These are phyloP conservation scores for Thermophis baileyi DNA, from an alignment of 2,113 vertebrate species.

Conservation along the genomic window DNA sequence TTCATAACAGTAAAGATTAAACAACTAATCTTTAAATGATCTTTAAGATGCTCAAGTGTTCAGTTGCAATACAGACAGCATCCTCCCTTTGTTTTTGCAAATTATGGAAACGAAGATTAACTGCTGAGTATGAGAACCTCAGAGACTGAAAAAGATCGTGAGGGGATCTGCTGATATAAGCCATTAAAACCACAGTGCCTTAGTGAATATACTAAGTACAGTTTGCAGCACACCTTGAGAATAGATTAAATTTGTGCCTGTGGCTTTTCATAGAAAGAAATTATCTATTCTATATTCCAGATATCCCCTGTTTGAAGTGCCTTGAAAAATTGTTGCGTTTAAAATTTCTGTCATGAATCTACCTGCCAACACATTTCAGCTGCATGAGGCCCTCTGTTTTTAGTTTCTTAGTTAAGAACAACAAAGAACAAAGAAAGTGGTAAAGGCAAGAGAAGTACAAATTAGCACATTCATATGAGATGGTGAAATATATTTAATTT, in stretches of 20 bases:
- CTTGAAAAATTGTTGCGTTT: not conserved
- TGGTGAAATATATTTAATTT: not conserved
- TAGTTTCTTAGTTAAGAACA: not conserved
- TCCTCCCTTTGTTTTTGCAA: not conserved
- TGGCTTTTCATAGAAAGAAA: not conserved
- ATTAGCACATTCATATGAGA: not conserved
- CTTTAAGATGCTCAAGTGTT: not conserved
- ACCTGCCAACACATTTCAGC: not conserved
- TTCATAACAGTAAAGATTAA: not conserved
- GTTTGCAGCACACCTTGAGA: not conserved
- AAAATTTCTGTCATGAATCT: not conserved
- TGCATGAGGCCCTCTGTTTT: not conserved
- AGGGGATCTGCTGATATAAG: not conserved
- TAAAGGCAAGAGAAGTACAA: not conserved
- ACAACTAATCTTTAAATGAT: not conserved
- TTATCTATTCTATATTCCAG: not conserved
- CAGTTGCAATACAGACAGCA: not conserved
- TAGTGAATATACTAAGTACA: not conserved
- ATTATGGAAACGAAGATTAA: not conserved
- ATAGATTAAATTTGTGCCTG: not conserved
- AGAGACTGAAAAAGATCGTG: not conserved
- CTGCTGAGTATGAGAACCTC: not conserved
- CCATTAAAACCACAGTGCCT: not conserved
- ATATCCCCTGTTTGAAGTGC: not conserved
- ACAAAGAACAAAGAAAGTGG: not conserved